A percentile compares a stretch with the other conserved stretches of the same genome.
Conservation (phyloP, 2,888 invertebrate species). For the Geophilus truncorum region DNA sequence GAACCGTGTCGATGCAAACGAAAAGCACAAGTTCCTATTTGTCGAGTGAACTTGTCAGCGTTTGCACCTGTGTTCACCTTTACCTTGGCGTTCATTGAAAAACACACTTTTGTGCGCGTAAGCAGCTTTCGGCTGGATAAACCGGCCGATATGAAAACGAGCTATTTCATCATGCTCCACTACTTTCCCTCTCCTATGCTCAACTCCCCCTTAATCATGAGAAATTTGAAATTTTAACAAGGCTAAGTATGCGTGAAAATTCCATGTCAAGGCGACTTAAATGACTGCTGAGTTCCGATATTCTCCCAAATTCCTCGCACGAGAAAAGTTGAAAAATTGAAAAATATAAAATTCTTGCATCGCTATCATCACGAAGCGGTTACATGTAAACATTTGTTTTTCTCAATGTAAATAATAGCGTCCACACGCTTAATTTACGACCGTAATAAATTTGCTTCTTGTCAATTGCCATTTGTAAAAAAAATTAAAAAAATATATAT, state of each 20-base stretch:
- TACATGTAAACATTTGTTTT: too few relatives aligned
- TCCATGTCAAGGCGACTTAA: constrained; percentile 6
- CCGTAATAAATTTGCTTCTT: background rate
- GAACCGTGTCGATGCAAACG: background rate
- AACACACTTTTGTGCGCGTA: background rate
- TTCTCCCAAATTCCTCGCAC: background rate
- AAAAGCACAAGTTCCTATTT: background rate
- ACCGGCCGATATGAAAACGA: background rate
- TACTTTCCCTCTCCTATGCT: background rate
- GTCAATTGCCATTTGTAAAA: background rate
- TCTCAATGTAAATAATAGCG: background rate
- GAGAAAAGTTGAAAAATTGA: background rate
- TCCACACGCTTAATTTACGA: background rate
- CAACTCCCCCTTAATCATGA: background rate
- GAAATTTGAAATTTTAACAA: background rate
- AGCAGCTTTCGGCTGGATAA: background rate
- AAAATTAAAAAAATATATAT: background rate
- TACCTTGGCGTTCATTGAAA: background rate
- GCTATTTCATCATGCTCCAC: background rate
- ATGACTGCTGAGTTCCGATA: background rate
- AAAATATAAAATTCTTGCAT: background rate
- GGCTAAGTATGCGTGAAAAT: constrained; percentile 5
- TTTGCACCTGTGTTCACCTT: constrained; percentile 7
- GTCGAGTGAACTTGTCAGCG: background rate
- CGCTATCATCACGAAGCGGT: too few relatives aligned